phyloP scores from a whole-genome alignment of 2,113 vertebrate genomes.

The Anoura caudifer region DNA sequence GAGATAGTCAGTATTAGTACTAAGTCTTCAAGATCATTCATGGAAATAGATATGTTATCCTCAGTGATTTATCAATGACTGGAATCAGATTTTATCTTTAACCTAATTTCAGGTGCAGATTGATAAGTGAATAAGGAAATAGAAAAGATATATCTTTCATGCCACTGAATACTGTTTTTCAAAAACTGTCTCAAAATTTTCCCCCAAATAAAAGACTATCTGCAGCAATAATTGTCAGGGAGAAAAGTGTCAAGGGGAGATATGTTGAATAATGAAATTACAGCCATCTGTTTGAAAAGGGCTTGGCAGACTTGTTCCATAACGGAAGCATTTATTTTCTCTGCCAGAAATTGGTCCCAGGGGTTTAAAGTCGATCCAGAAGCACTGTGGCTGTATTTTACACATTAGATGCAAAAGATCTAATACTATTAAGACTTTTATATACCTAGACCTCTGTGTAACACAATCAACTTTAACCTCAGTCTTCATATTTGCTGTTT shows the following conservation, averaged over 20 bases:
- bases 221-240: slow-evolving; percentile 51
- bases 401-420: background rate
- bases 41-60: background rate
- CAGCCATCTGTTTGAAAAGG: slow-evolving; percentile 60
- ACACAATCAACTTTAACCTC: background rate
- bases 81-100: background rate
- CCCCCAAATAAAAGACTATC: slow-evolving; percentile 38
- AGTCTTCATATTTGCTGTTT: background rate
- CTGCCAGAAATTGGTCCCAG: slow-evolving; percentile 30
- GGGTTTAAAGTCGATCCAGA: background rate
- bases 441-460: background rate
- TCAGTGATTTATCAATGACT: background rate
- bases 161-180: background rate
- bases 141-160: background rate
- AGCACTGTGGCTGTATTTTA: background rate
- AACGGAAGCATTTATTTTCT: slow-evolving; percentile 8
- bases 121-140: background rate
- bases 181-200: slow-evolving; percentile 29
- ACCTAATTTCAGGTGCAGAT: background rate
- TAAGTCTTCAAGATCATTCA: background rate
- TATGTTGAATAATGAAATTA: slow-evolving; percentile 65
- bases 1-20: background rate
- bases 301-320: slow-evolving; percentile 33
- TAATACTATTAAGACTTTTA: background rate
- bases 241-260: slow-evolving; percentile 51